These are phyloP conservation scores for Phylloscopus trochilus DNA, from an alignment of 2,113 vertebrate genomes.

Conservation along the genomic window DNA sequence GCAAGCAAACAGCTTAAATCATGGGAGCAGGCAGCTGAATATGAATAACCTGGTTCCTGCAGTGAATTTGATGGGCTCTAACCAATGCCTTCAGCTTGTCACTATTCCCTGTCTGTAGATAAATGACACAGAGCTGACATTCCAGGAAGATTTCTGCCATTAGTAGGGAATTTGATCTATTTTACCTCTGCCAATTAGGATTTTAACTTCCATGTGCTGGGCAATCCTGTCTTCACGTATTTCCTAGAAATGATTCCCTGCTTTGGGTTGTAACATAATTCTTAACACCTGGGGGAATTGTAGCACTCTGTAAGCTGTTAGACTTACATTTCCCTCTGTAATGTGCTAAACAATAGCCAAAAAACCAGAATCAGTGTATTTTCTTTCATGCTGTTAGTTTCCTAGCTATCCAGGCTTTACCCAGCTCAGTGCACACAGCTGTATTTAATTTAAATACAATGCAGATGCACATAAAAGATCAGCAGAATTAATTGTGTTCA, in stretches of 20 bases:
- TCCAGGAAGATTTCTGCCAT: neutral
- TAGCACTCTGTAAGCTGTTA: conserved; percentile 17
- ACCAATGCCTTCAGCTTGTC: neutral
- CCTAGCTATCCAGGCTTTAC: neutral
- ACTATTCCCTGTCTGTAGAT: neutral
- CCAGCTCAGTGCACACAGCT: conserved; percentile 26
- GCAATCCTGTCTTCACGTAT: neutral
- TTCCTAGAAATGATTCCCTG: conserved; percentile 30
- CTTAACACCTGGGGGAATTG: conserved; percentile 9
- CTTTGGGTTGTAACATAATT: conserved; percentile 7
- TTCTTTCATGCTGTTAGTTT: neutral
- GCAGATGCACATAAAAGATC: conserved; percentile 35
- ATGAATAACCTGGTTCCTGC: neutral
- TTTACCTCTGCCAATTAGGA: conserved; percentile 23
- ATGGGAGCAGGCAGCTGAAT: neutral
- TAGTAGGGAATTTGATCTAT: neutral
- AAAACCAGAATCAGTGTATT: neutral
- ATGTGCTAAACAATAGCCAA: conserved; percentile 18
- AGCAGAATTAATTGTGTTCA: conserved; percentile 42
- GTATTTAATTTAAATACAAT: conserved; percentile 48
- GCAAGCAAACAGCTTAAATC: neutral
- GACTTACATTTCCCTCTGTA: neutral
- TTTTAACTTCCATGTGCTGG: neutral
- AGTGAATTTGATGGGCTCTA: neutral
- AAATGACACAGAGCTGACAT: neutral